Evolutionary conservation across 1,140 invertebrate genomes (phyloP), one percentile per base, ranked within the genome.

Genomic region (Diorhabda sublineata): DNA sequence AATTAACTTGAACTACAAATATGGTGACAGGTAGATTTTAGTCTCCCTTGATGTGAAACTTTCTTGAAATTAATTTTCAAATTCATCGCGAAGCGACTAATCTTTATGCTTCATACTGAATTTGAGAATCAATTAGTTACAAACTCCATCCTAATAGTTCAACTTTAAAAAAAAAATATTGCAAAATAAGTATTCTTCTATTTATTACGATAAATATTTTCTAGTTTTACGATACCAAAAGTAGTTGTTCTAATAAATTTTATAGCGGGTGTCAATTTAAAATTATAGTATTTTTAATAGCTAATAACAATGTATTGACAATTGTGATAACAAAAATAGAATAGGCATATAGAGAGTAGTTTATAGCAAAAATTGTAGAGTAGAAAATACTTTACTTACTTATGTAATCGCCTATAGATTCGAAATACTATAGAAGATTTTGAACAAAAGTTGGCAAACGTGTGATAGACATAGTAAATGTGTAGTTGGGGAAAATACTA

Each of bases 341-440:
- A 67, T 74, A 74, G 73, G 52, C 3, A 58, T 41, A 58, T 71
- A 71, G 69, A 64, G 9, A 42, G 72, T 71, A 73, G 69, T 57
- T 58, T 68, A 61, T 58, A 68, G 41, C 42, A 63, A 42, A 41
- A 7, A 44, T 62, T 62, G 26, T 68, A 68, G 67, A 63, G 67
- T 68, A 68, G 67, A 68, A 52, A 42, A 11, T 52, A 26, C 6
- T 42, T 56, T 5, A 57, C 8, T 62, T 62, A 61, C 26, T 45
- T 68, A 5, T 60, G 44, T 68, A 58, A 56, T 7, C n/a, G 56
- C 8, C 47, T 62, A 63, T n/a, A 68, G 47, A 41, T 68, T 58
- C 4, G 45, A 45, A n/a, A 41, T 58, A 58, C 58, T 43, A 65
- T 65, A 58, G 64, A 65, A 65, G 41, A 42, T 41, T 52, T 42